Conservation (phyloP, 2,888 invertebrate genomes). For the Ophraella communa region DNA sequence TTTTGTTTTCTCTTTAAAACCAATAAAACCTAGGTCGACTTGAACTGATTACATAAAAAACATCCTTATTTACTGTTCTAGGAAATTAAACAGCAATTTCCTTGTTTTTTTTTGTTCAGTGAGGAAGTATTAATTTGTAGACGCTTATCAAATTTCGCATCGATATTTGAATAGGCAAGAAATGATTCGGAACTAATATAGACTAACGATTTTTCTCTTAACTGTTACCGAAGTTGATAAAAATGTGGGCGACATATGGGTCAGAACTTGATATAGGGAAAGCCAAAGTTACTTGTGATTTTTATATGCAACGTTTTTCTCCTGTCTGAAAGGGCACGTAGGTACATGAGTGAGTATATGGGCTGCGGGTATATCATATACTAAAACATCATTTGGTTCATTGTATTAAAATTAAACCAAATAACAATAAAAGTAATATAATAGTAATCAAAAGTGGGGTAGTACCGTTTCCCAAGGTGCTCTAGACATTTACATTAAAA, state of each 20-base stretch:
- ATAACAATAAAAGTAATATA: not conserved
- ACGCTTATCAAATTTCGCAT: slow-evolving; percentile 16
- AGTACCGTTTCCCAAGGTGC: no score
- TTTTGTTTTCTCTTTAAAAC: no score
- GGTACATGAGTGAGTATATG: slow-evolving; percentile 1
- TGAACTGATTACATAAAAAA: no score
- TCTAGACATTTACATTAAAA: no score
- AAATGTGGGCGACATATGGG: slow-evolving; percentile 37
- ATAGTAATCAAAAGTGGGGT: not conserved
- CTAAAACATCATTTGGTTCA: slow-evolving; percentile 8
- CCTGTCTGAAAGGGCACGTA: slow-evolving; percentile 10
- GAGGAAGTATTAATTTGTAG: slow-evolving; percentile 6
- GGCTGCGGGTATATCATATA: slow-evolving; percentile 17
- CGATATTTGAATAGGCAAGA: slow-evolving; percentile 9
- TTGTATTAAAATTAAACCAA: not conserved
- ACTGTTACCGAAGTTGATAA: slow-evolving; percentile 15
- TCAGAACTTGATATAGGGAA: slow-evolving; percentile 20
- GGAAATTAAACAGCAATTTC: no score
- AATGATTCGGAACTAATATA: slow-evolving; percentile 16
- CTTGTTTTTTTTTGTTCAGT: not conserved
- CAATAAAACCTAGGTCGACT: no score
- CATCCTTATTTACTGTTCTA: no score
- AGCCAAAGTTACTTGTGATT: slow-evolving; percentile 36
- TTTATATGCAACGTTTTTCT: slow-evolving; percentile 27
- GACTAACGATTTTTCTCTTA: slow-evolving; percentile 22